Percentiles rank a stretch among this genome's conserved stretches.
Conservation (phyloP, 2,797 vertebrate species). For the Diceros bicornis region DNA sequence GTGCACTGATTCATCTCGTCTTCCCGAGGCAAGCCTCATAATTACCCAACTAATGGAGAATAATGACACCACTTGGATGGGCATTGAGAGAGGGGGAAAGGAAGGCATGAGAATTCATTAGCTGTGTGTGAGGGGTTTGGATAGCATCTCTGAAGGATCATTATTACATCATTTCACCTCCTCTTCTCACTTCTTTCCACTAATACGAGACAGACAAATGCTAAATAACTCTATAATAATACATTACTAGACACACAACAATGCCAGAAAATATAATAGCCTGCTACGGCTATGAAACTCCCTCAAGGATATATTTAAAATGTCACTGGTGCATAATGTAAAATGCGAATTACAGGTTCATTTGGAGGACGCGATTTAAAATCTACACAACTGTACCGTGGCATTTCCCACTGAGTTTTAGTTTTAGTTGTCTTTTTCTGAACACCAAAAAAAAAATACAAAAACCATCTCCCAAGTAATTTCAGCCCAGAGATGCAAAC, state of each 20-base stretch:
- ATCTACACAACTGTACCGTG: not conserved
- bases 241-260: constrained; percentile 77
- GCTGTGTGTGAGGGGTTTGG: constrained; percentile 15
- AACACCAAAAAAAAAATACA: not conserved
- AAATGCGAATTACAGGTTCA: constrained; percentile 77
- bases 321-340: constrained; percentile 75
- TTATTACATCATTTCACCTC: constrained; percentile 70
- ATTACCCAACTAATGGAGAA: constrained; percentile 74
- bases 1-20: constrained; percentile 58
- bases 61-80: constrained; percentile 69
- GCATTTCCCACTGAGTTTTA: constrained; percentile 51
- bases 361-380: constrained; percentile 67
- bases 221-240: constrained; percentile 76
- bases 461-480: not conserved
- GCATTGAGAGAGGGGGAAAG: not conserved
- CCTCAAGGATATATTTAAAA: constrained; percentile 82
- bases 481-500: constrained; percentile 71
- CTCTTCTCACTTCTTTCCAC: constrained; percentile 61
- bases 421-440: constrained; percentile 57
- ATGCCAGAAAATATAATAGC: constrained; percentile 77
- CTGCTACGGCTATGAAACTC: constrained; percentile 69
- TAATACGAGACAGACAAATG: constrained; percentile 63
- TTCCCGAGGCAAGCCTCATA: constrained; percentile 67
- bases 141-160: constrained; percentile 52
- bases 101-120: constrained; percentile 73